Conservation (phyloP, 2,797 vertebrate species). For the Menidia menidia region DNA sequence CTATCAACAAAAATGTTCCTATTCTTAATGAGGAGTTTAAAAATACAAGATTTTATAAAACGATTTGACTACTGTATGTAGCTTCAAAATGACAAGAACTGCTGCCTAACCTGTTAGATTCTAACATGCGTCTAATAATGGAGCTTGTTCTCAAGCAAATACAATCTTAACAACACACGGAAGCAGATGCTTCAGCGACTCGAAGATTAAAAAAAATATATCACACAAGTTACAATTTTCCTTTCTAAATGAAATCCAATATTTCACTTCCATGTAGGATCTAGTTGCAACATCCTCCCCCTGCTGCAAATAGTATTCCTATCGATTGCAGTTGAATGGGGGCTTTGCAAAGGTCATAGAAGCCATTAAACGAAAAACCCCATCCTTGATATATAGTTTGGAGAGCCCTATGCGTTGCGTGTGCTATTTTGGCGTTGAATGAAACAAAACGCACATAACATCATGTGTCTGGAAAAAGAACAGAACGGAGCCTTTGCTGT, state of each 20-base stretch:
- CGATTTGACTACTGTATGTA: too few relatives aligned
- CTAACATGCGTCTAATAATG: not conserved
- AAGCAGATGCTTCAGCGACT: conserved; percentile 18
- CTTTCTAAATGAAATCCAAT: conserved; percentile 51
- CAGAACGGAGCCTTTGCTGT: conserved; percentile 8
- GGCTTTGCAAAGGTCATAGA: conserved; percentile 64
- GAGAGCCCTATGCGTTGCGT: conserved; percentile 40
- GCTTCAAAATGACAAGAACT: too few relatives aligned
- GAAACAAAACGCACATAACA: conserved; percentile 23
- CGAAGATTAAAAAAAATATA: conserved; percentile 51
- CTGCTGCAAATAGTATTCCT: conserved; percentile 66
- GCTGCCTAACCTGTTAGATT: too few relatives aligned
- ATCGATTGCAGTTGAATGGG: conserved; percentile 67
- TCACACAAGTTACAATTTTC: conserved; percentile 38
- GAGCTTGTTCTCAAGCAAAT: conserved; percentile 1
- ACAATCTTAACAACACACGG: conserved; percentile 15
- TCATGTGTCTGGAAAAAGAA: conserved; percentile 9
- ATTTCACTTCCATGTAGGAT: conserved; percentile 39
- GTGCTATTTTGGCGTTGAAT: conserved; percentile 37
- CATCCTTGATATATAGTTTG: conserved; percentile 53
- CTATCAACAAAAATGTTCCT: too few relatives aligned
- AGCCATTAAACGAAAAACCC: conserved; percentile 58
- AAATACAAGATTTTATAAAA: too few relatives aligned
- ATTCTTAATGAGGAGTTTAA: too few relatives aligned
- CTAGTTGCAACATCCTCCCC: conserved; percentile 55